phyloP scores from a whole-genome alignment of 2,797 vertebrate genomes.

The Tokudaia tokunoshimensis region DNA sequence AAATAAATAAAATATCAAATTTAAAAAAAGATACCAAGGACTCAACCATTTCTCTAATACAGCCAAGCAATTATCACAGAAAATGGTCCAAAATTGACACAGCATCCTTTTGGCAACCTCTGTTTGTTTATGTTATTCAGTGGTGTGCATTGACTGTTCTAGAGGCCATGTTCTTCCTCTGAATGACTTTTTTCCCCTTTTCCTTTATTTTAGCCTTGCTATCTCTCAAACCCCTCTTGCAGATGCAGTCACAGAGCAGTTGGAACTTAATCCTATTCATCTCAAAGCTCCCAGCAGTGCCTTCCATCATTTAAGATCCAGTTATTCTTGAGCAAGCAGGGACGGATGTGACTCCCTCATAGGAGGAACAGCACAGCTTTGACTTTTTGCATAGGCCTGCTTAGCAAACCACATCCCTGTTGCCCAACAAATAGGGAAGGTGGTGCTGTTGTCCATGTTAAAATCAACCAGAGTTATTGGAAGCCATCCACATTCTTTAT shows the following conservation, averaged over 20 bases:
- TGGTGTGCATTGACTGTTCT: too few relatives aligned
- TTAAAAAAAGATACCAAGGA: too few relatives aligned
- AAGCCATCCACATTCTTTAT: constrained; percentile 84
- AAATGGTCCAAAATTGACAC: too few relatives aligned
- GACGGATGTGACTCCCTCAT: constrained; percentile 82
- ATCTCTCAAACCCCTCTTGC: not conserved
- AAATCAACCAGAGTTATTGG: constrained; percentile 85
- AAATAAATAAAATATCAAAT: too few relatives aligned
- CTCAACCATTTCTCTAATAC: too few relatives aligned
- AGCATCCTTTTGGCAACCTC: too few relatives aligned
- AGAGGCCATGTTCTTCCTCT: too few relatives aligned
- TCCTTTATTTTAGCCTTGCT: constrained; percentile 19
- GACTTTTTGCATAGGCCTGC: constrained; percentile 81
- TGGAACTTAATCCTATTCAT: constrained; percentile 53
- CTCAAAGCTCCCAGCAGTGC: not conserved
- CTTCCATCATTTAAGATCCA: constrained; percentile 60
- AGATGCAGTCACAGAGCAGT: constrained; percentile 54
- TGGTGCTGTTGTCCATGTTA: constrained; percentile 79
- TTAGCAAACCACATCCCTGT: constrained; percentile 87
- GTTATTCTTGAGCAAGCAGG: constrained; percentile 71
- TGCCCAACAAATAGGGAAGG: constrained; percentile 78
- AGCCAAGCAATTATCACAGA: too few relatives aligned
- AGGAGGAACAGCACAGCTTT: constrained; percentile 81
- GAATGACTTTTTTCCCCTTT: not conserved
- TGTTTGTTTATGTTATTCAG: too few relatives aligned